These are phyloP conservation scores for Drosophila anomelani DNA, from an alignment of 2,888 invertebrate species.

Conservation along the genomic window DNA sequence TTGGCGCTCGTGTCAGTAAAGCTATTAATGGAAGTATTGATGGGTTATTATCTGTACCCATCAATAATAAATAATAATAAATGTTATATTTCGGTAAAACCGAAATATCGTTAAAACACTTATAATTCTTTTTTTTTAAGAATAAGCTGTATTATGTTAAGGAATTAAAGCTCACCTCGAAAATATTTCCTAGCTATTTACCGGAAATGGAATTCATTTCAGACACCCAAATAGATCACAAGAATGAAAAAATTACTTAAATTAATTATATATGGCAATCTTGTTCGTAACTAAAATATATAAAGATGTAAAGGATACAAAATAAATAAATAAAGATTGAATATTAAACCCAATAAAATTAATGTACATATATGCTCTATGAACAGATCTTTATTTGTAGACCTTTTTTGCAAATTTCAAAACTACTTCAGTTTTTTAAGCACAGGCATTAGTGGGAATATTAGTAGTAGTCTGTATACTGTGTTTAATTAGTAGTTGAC, in stretches of 20 bases:
- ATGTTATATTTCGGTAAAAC: too few relatives aligned
- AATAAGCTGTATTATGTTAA: constrained; percentile 10
- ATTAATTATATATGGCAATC: constrained; percentile 17
- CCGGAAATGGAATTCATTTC: constrained; percentile 24
- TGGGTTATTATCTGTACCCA: too few relatives aligned
- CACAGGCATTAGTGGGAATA: background rate
- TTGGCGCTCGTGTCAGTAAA: too few relatives aligned
- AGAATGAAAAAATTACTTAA: background rate
- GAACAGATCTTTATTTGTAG: too few relatives aligned
- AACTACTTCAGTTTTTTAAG: background rate
- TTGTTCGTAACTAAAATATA: constrained; percentile 1
- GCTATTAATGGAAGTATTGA: too few relatives aligned
- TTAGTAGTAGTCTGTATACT: background rate
- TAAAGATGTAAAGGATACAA: background rate
- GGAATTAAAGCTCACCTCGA: constrained; percentile 11
- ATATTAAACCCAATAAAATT: background rate
- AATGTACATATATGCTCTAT: background rate
- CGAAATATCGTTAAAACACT: too few relatives aligned
- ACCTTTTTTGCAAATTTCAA: background rate
- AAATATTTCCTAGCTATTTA: constrained; percentile 36
- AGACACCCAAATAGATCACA: background rate
- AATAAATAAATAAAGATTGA: background rate
- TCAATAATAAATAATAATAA: too few relatives aligned
- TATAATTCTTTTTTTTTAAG: too few relatives aligned
- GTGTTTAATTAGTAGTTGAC: background rate